Evolutionary conservation across 2,888 invertebrate genomes (phyloP).

Genomic region (Andrena bucephala): DNA sequence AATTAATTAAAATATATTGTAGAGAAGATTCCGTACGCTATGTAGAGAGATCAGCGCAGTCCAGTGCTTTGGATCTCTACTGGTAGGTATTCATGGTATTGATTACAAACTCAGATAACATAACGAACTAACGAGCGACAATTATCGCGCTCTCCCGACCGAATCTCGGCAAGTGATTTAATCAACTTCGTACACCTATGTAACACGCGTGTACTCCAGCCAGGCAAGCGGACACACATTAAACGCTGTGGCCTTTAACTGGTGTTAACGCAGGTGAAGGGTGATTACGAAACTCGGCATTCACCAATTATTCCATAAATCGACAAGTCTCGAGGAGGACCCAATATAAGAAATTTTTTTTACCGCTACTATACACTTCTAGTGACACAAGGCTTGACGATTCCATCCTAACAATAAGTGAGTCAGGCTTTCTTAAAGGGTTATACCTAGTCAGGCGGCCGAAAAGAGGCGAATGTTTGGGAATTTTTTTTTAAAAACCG

Average conservation of each 20-base stretch:
- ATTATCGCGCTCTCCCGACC: conserved; percentile 77
- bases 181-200: conserved; percentile 70
- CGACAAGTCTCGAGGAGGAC: neutral
- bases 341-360: neutral
- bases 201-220: conserved; percentile 24
- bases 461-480: no score
- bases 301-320: conserved; percentile 29
- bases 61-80: conserved; percentile 63
- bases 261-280: conserved; percentile 41
- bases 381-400: neutral
- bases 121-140: conserved; percentile 79
- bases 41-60: neutral
- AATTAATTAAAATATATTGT: conserved; percentile 64
- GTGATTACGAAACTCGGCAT: conserved; percentile 52
- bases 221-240: conserved; percentile 33
- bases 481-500: no score
- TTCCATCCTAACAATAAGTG: no score
- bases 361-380: neutral
- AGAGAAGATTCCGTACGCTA: neutral
- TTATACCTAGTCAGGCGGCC: no score
- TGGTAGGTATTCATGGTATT: conserved; percentile 64
- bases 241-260: conserved; percentile 50
- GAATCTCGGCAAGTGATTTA: conserved; percentile 76
- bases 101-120: conserved; percentile 79
- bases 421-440: no score